Evolutionary conservation across 2,797 vertebrate genomes (phyloP), one percentile per base, ranked within the genome.

Genomic region (Acridotheres tristis): DNA sequence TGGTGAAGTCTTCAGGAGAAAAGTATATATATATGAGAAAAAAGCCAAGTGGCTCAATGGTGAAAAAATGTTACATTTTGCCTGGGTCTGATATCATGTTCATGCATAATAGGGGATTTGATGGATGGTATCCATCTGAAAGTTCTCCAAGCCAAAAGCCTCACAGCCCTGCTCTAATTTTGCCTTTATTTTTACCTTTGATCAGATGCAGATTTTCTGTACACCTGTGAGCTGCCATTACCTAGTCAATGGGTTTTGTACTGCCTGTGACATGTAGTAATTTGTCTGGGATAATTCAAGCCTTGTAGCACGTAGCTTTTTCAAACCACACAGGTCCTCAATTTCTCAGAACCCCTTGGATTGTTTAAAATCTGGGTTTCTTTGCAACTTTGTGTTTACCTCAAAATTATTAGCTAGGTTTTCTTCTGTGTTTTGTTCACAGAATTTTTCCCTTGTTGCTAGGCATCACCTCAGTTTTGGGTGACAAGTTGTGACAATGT

Each of bases 61-160:
- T 72, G 96, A 96, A 76, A 92, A 96, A 95, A 96, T 53, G 26
- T 91, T 85, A 51, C 29, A 32, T 75, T 43, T 94, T 93, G 71
- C 42, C 42, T 62, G 86, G 54, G 40, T 93, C 79, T 94, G 74
- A 79, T 93, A 53, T 23, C 10, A 16, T 61, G 23, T 84, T 84
- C 12, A 9, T 74, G 45, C 42, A 57, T 53, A 72, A 51, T 7
- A 61, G 42, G 42, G 42, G 38, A 67, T 89, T 94, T 96, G 92
- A 94, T 91, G 90, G 93, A 91, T 75, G 88, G 43, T 23, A 65
- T 93, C 67, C 89, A 40, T 32, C 57, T 66, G 85, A 94, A 92
- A 93, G 67, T 71, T 93, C 50, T 93, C 45, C 23, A 84, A 92
- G 89, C 51, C 48, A 69, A 62, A 86, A 5, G 4, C 57, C 93